Conservation (phyloP, 2,113 vertebrate species). For the Odontophorus gujanensis region DNA sequence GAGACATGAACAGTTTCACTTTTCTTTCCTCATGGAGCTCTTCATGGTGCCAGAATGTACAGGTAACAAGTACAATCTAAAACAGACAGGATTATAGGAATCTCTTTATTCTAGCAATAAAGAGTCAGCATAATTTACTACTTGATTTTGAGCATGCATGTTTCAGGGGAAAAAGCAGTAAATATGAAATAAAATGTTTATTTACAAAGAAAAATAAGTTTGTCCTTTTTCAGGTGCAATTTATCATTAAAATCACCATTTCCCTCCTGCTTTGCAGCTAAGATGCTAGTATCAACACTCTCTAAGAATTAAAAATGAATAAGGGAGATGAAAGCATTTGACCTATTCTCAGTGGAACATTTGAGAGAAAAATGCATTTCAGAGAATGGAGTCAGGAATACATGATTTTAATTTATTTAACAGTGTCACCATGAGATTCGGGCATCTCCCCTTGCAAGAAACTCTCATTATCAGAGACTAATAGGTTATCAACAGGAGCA, state of each 20-base stretch:
- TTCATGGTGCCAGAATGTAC: not conserved
- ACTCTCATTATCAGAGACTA: not conserved
- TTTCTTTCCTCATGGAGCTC: not conserved
- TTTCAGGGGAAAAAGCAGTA: not conserved
- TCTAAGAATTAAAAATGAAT: not conserved
- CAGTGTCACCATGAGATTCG: not conserved
- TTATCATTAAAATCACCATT: not conserved
- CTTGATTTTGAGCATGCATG: not conserved
- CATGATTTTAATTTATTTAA: slow-evolving; percentile 12
- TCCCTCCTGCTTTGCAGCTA: not conserved
- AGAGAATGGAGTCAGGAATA: not conserved
- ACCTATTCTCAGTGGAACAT: not conserved
- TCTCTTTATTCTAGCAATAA: not conserved
- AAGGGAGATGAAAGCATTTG: slow-evolving; percentile 29
- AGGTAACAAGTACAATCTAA: not conserved
- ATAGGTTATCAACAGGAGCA: not conserved
- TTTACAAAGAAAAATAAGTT: not conserved
- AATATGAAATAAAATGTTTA: not conserved
- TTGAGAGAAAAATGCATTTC: slow-evolving; percentile 1
- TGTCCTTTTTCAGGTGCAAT: not conserved
- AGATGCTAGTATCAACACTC: not conserved
- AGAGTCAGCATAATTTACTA: not conserved
- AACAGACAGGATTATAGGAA: not conserved
- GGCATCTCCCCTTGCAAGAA: not conserved
- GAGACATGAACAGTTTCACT: not conserved